Base-by-base conservation (phyloP, 2,797 vertebrate genomes). In the Acestrorhynchus altus region DNA sequence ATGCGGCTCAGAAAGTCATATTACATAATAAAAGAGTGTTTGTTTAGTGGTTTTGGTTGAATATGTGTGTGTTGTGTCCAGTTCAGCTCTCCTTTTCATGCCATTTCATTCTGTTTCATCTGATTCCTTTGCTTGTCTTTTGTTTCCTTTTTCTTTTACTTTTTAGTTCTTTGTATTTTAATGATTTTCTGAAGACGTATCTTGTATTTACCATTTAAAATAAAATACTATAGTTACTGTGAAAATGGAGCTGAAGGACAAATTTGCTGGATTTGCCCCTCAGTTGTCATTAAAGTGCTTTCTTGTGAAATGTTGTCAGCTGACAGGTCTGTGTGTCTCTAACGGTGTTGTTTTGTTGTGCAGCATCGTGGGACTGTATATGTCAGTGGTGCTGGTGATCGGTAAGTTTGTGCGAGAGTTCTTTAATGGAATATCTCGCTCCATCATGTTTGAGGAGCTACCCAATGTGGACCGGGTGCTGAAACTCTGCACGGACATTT, bases 401-500 rank as follows among this genome's bases (percentile, higher is more conserved):
- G 94, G 93, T 6, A 94, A 94, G 87, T 95, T 95, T 60, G 94
- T 94, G 79, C 85, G 90, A 24, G 93, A 95, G 78, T 94, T 94
- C 87, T 95, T 95, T 86, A 94, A 91, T 0, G 90, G 94, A 59
- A 94, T 94, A 74, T 94, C 93, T 0, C 86, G 89, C 51, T 95
- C 93, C 83, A 94, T 95, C 83, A 94, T 92, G 94, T 94, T 93
- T 0, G 93, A 95, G 77, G 93, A 95, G 77, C 86, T 95, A 74
- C 94, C 94, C 0, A 90, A 89, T 0, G 91, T 94, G 40, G 94
- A 93, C 84, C 84, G 89, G 0, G 91, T 94, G 73, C 88, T 95
- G n/a, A 92, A 94, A 83, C 91, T 95, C 28, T 93, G 93, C 89
- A 93, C 88, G 0, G 92, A 95, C 83, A 93, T 94, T 86, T 94